Percentiles rank a stretch among this genome's conserved stretches.
Evolutionary conservation across 2,797 vertebrate genomes (phyloP).

Genomic region (Hypotaenidia okinawae): DNA sequence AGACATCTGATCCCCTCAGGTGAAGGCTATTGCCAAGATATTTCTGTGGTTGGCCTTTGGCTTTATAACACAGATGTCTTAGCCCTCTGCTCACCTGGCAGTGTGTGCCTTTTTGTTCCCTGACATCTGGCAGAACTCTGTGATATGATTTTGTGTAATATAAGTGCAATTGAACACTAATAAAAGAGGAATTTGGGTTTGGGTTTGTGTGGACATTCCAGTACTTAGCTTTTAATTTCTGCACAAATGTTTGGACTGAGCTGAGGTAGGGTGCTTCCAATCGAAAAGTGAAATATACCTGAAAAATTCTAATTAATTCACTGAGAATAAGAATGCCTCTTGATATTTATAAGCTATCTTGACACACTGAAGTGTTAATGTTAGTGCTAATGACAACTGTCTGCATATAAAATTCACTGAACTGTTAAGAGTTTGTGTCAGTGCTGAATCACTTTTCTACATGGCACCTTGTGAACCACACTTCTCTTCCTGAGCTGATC

Average conservation of each 20-base stretch:
- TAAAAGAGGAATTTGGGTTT: conserved; percentile 15
- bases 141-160: not conserved
- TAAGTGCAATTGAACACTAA: not conserved
- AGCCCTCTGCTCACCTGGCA: not conserved
- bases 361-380: not conserved
- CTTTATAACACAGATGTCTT: not conserved
- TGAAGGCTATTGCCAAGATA: not conserved
- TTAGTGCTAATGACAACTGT: not conserved
- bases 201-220: not conserved
- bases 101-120: not conserved
- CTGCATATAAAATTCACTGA: not conserved
- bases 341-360: not conserved
- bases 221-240: conserved; percentile 12
- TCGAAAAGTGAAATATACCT: not conserved
- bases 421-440: not conserved
- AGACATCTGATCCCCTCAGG: not conserved
- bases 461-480: not conserved
- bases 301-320: not conserved
- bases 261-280: not conserved
- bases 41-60: conserved; percentile 18
- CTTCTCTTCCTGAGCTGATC: not conserved
- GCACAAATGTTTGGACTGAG: not conserved
- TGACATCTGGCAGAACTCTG: conserved; percentile 3
- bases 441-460: not conserved
- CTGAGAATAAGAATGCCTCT: not conserved